phyloP scores from a whole-genome alignment of 2,797 vertebrate genomes.

The Varecia variegata region DNA sequence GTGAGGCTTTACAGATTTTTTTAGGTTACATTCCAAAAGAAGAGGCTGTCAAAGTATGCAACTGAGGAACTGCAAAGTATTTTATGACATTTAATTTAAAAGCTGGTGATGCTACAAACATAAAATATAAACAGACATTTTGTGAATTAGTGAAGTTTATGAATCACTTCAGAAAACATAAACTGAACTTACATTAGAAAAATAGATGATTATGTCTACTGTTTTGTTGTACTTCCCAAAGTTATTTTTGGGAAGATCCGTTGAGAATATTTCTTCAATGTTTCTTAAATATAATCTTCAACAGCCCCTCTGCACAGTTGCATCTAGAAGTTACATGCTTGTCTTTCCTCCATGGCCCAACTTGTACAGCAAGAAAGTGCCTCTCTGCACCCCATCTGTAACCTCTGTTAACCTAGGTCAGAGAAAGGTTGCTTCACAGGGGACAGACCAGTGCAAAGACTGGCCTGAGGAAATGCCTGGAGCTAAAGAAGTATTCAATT shows the following conservation, averaged over 20 bases:
- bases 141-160: not conserved
- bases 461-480: not conserved
- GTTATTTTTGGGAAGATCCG: not conserved
- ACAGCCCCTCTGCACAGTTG: not conserved
- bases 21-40: not conserved
- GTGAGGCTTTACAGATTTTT: not conserved
- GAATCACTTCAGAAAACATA: constrained; percentile 20
- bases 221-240: not conserved
- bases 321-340: not conserved
- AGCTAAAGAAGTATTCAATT: not conserved
- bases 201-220: not conserved
- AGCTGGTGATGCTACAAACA: not conserved
- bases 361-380: not conserved
- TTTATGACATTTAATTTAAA: not conserved
- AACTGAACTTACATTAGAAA: not conserved
- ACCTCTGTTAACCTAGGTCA: not conserved
- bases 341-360: not conserved
- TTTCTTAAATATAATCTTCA: not conserved
- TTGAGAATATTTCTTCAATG: not conserved
- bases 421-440: not conserved
- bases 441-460: not conserved
- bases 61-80: not conserved
- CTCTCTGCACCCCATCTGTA: too few species aligned
- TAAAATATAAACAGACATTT: not conserved
- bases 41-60: not conserved